phyloP scores from a whole-genome alignment of 2,888 invertebrate species.

The Anorthoa munda region DNA sequence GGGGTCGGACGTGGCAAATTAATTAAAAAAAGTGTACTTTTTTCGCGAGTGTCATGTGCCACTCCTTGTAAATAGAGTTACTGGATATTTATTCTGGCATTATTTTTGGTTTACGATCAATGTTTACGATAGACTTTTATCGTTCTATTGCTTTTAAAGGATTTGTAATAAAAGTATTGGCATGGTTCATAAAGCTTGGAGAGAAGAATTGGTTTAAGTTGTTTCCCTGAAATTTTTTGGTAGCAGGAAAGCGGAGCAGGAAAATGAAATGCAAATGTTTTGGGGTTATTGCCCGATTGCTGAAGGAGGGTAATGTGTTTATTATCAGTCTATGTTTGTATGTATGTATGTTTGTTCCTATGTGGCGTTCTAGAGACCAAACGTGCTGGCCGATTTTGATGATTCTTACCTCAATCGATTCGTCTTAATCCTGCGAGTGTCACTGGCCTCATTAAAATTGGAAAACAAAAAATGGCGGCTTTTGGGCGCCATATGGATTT shows the following conservation, averaged over 20 bases:
- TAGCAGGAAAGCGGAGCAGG: background rate
- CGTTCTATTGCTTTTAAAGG: conserved; percentile 23
- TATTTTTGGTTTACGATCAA: conserved; percentile 8
- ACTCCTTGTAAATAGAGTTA: conserved; percentile 53
- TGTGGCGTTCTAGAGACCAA: too few species aligned
- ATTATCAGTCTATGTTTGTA: too few species aligned
- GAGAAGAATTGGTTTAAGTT: conserved; percentile 1
- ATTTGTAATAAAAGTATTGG: conserved; percentile 14
- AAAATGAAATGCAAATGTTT: conserved; percentile 7
- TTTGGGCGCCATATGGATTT: too few species aligned
- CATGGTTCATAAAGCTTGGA: conserved; percentile 3
- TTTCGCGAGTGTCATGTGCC: conserved; percentile 60
- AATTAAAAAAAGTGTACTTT: conserved; percentile 51
- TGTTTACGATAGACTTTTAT: conserved; percentile 7
- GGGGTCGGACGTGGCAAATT: conserved; percentile 46
- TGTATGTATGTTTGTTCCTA: too few species aligned
- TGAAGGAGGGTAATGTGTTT: too few species aligned
- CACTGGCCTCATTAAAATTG: too few species aligned
- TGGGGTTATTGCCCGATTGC: too few species aligned
- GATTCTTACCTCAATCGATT: too few species aligned
- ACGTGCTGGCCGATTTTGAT: too few species aligned
- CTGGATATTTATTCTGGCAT: conserved; percentile 18
- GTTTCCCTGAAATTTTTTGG: conserved; percentile 12
- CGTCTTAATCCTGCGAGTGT: too few species aligned
- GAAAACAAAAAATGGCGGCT: too few species aligned